Evolutionary conservation across 2,888 invertebrate genomes (phyloP).

Genomic region (Drosophila villosipedis): DNA sequence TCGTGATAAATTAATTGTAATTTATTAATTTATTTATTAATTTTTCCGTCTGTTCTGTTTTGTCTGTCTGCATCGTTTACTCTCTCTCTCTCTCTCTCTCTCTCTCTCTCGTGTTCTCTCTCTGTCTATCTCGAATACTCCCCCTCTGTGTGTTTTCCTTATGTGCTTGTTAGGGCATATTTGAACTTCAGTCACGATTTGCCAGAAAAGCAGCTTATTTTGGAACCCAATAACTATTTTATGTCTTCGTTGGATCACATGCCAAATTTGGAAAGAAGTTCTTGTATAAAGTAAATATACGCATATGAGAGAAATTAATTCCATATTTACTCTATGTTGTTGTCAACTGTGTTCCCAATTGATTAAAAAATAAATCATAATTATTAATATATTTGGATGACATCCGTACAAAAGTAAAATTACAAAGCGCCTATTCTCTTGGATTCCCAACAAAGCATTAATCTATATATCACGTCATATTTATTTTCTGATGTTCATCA

Average conservation of each 20-base stretch:
- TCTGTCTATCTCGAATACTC: not conserved
- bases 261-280: not conserved
- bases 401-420: not conserved
- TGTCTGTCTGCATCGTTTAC: slow-evolving; percentile 31
- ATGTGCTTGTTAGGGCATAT: slow-evolving; percentile 11
- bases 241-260: not conserved
- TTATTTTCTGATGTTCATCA: no score
- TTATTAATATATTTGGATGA: not conserved
- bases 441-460: not conserved
- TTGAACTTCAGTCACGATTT: slow-evolving; percentile 29
- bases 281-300: not conserved
- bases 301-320: not conserved
- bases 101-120: not conserved
- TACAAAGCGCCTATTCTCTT: not conserved
- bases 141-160: not conserved
- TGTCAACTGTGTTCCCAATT: not conserved
- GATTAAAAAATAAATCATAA: not conserved
- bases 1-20: slow-evolving; percentile 81
- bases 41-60: slow-evolving; percentile 55
- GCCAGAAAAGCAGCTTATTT: slow-evolving; percentile 14
- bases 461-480: not conserved
- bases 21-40: slow-evolving; percentile 82
- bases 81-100: not conserved
- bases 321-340: not conserved
- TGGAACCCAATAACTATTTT: slow-evolving; percentile 16